Conservation (phyloP, 1,140 invertebrate genomes). For the Neoseiulus cucumeris region DNA sequence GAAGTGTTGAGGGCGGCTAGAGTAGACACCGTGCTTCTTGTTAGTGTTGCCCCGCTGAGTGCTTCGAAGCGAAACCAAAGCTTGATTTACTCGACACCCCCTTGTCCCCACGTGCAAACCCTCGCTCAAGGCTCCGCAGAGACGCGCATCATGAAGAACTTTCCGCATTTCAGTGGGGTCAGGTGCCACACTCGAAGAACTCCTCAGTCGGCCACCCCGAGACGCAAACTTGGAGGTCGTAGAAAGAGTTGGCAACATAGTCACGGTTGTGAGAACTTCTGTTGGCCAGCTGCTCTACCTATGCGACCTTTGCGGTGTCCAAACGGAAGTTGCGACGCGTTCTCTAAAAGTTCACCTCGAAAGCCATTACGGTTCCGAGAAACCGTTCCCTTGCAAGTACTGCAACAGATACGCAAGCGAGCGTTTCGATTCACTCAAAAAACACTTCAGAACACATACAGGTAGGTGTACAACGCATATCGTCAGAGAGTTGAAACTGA, state of each 20-base stretch:
- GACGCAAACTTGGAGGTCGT: not conserved
- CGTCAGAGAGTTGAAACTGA: not conserved
- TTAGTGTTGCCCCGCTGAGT: too few species aligned
- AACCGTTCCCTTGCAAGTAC: conserved; percentile 3
- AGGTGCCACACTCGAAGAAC: too few species aligned
- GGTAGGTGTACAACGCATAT: not conserved
- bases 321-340: not conserved
- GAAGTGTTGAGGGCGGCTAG: too few species aligned
- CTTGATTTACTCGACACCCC: too few species aligned
- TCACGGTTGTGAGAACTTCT: conserved; percentile 1
- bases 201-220: too few species aligned
- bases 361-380: conserved; percentile 2
- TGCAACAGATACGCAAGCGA: conserved; percentile 1
- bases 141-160: too few species aligned
- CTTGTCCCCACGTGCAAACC: too few species aligned
- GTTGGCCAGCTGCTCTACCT: not conserved
- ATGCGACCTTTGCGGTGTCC: not conserved
- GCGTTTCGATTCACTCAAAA: not conserved
- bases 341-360: not conserved
- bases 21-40: too few species aligned
- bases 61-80: too few species aligned
- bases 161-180: too few species aligned
- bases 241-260: not conserved
- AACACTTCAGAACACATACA: conserved; percentile 3
- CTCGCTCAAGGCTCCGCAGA: too few species aligned